Evolutionary conservation across 2,888 invertebrate genomes (phyloP), one percentile per base, ranked within the genome.

Genomic region (Zele albiditarsus): DNA sequence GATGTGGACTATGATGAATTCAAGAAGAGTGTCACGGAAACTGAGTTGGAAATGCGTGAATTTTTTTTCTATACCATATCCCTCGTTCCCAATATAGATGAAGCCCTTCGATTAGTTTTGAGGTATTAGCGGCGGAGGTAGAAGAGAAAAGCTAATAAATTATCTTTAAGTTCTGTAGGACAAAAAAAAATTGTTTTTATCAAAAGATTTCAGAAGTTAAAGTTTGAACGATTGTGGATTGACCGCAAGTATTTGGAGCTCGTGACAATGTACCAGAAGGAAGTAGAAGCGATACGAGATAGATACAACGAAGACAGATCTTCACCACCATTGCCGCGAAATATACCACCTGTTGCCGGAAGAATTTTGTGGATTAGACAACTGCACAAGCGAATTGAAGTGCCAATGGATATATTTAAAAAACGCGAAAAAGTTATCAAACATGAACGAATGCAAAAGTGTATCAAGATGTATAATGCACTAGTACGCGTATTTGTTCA

Each of bases 331-430:
- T 86, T 96, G 12, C 93, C 95, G 0, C 90, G 94, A 74, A 94
- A 95, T 84, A 92, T 94, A 91, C 95, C 97, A 2, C 95, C 96
- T 0, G 93, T 95, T 20, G 91, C 95, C 20, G 97, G 96, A 4
- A 92, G 96, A 83, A 93, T 97, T 25, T 91, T 93, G 86, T 97
- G 97, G 97, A 94, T 96, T 80, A 91, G 96, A 75, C 95, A 95
- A 82, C 92, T 96, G 75, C 93, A 94, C 81, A 91, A 91, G 75
- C 93, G 94, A 78, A 93, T 97, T 71, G 93, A 94, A 83, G 90
- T 90, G 25, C 95, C 96, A 0, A 96, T 97, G 95, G 90, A 93
- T 66, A 90, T 92, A 4, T 91, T 91, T 68, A 89, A 89, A 80
- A 86, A 82, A 23, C 89, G 90, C 46, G 77, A 86, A 14, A 84